These are phyloP conservation scores for Heteractis magnifica DNA, from an alignment of 92 coral and sea anemone species.

Conservation along the genomic window DNA sequence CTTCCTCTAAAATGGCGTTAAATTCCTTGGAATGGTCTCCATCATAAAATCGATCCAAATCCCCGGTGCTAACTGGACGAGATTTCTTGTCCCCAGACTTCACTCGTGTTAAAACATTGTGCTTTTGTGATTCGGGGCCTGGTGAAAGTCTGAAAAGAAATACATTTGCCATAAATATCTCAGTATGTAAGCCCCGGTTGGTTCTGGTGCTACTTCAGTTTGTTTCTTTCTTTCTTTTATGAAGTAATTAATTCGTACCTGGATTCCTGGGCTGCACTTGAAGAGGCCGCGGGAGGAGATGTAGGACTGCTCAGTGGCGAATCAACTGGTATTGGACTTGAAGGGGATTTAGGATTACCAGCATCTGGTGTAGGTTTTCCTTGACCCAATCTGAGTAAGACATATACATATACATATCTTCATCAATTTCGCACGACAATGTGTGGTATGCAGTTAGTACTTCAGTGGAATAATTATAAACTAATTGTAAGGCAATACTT, in stretches of 20 bases:
- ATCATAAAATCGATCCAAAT: slow-evolving; percentile 58
- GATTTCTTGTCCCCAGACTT: slow-evolving; percentile 46
- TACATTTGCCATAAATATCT: neutral
- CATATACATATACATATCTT: neutral
- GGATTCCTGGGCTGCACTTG: neutral
- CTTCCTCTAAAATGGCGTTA: slow-evolving; percentile 66
- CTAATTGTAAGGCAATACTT: no score
- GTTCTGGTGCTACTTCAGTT: neutral
- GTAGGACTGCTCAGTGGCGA: neutral
- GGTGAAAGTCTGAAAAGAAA: slow-evolving; percentile 7
- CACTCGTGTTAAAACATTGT: slow-evolving; percentile 23
- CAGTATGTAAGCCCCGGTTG: neutral
- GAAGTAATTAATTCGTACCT: neutral
- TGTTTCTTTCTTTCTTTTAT: neutral
- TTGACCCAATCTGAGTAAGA: neutral
- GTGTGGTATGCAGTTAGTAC: no score
- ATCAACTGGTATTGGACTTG: neutral
- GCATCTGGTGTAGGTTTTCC: slow-evolving; percentile 19
- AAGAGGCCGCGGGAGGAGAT: neutral
- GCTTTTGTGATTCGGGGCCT: slow-evolving; percentile 8
- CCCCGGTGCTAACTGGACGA: slow-evolving; percentile 65
- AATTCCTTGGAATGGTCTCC: slow-evolving; percentile 57
- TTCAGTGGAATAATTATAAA: no score
- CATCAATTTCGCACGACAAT: no score
- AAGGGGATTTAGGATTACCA: slow-evolving; percentile 14